Conservation (phyloP, 2,113 vertebrate genomes). For the cattle (Bos taurus) region DNA sequence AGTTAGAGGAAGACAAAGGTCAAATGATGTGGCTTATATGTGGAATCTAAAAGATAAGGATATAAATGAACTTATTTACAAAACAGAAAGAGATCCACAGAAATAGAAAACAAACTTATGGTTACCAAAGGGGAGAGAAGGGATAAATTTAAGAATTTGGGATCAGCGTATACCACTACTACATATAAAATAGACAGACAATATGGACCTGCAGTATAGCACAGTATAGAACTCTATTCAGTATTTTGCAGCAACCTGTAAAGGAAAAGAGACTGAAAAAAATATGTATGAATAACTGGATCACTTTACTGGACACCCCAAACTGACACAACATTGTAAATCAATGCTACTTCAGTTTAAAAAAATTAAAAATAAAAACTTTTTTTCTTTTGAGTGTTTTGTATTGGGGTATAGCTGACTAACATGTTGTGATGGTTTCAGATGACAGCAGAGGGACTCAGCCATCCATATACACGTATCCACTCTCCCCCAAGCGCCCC, state of each 20-base stretch:
- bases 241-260: background rate
- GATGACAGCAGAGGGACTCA: too few species aligned
- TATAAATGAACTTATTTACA: background rate
- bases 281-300: background rate
- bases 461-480: too few species aligned
- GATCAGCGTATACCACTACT: background rate
- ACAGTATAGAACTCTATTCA: background rate
- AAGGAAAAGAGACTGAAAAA: background rate
- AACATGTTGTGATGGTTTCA: too few species aligned
- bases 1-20: background rate
- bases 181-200: background rate
- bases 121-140: background rate
- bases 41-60: background rate
- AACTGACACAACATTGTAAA: background rate
- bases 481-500: too few species aligned
- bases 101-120: background rate
- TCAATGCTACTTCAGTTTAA: background rate
- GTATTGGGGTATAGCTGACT: too few species aligned
- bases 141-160: background rate
- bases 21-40: background rate
- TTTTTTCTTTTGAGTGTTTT: too few species aligned
- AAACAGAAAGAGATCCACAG: background rate
- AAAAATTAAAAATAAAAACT: too few species aligned
- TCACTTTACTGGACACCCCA: background rate
- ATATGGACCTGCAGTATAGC: background rate